A percentile compares a stretch with the other conserved stretches of the same genome.
These are phyloP conservation scores for Drosophila siamana DNA, from an alignment of 2,888 invertebrate species.

Conservation along the genomic window DNA sequence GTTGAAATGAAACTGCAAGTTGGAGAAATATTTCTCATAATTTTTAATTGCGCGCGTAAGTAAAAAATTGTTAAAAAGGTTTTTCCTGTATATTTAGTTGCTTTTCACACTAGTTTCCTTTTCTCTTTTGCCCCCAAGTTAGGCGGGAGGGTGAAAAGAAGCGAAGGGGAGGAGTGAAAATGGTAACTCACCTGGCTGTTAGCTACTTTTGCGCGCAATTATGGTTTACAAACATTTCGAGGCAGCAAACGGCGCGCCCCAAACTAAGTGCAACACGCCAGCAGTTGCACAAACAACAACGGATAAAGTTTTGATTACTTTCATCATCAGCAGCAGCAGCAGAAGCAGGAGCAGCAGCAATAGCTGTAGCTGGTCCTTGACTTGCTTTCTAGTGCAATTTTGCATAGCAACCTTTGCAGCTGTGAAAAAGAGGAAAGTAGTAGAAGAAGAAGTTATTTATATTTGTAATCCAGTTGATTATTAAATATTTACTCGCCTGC, in stretches of 20 bases:
- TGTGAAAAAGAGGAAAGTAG: neutral
- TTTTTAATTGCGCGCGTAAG: constrained; percentile 49
- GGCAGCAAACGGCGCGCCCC: constrained; percentile 5
- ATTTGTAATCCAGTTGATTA: constrained; percentile 63
- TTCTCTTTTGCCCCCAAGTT: neutral
- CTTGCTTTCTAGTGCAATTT: constrained; percentile 30
- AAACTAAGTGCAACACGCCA: constrained; percentile 45
- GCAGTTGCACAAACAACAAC: constrained; percentile 69
- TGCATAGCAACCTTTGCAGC: constrained; percentile 28
- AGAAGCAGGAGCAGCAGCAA: neutral
- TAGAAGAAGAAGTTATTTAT: neutral
- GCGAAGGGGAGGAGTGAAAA: neutral
- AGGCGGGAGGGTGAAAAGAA: too few species aligned
- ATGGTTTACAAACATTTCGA: constrained; percentile 70
- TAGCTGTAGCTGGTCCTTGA: constrained; percentile 36
- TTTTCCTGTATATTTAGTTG: constrained; percentile 32
- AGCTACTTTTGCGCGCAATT: constrained; percentile 73
- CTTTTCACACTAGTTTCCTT: constrained; percentile 28
- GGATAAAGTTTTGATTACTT: constrained; percentile 75
- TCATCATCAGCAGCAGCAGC: constrained; percentile 49
- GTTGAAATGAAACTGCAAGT: constrained; percentile 20
- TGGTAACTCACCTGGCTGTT: constrained; percentile 28
- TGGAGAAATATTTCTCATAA: constrained; percentile 37
- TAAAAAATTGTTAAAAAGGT: constrained; percentile 28
- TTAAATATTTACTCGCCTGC: constrained; percentile 69